phyloP scores from a whole-genome alignment of 2,113 vertebrate species.

The Tinamus guttatus region DNA sequence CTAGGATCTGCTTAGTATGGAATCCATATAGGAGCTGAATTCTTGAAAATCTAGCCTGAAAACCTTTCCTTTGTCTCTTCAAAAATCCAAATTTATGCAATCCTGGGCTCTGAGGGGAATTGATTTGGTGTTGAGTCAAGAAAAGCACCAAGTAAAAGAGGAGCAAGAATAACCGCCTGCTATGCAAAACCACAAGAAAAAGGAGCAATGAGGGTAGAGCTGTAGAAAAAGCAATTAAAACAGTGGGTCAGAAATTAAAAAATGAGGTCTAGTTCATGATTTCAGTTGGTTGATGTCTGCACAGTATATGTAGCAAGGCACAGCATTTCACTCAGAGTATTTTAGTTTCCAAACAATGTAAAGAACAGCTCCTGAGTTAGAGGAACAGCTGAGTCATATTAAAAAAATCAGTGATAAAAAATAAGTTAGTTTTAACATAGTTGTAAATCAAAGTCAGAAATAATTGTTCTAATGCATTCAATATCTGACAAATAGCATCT shows the following conservation, averaged over 20 bases:
- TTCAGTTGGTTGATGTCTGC: not conserved
- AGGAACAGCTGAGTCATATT: not conserved
- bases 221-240: not conserved
- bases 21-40: not conserved
- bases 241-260: not conserved
- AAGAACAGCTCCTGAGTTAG: not conserved
- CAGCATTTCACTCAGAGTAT: not conserved
- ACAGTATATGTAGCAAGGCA: not conserved
- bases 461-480: not conserved
- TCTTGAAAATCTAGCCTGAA: not conserved
- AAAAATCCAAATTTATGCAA: not conserved
- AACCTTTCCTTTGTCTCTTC: not conserved
- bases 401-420: constrained; percentile 12
- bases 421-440: not conserved
- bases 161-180: too few relatives aligned
- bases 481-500: not conserved
- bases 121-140: not conserved
- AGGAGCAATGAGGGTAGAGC: not conserved
- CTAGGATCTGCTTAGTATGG: not conserved
- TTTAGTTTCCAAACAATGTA: not conserved
- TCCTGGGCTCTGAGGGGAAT: not conserved
- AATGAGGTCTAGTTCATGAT: not conserved
- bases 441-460: not conserved
- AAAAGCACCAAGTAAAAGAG: not conserved
- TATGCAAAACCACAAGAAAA: not conserved